These are phyloP conservation scores for Petromus typicus DNA, from an alignment of 2,113 vertebrate species.

Conservation along the genomic window DNA sequence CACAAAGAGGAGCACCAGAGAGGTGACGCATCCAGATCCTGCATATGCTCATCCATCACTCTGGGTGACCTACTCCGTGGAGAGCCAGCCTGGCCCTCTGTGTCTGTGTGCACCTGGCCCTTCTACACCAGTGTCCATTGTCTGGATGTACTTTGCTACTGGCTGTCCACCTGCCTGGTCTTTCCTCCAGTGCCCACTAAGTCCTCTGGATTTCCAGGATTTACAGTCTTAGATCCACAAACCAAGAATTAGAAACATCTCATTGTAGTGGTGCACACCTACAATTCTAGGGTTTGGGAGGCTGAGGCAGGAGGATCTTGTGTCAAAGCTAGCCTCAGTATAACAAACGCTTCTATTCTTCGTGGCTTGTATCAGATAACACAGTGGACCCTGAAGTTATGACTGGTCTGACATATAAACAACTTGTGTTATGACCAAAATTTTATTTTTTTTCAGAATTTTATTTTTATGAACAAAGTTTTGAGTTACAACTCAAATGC, in stretches of 20 bases:
- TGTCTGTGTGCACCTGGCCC: neutral
- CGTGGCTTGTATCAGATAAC: too few relatives aligned
- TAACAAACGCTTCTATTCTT: too few relatives aligned
- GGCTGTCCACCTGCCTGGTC: neutral
- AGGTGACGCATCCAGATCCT: slow-evolving; percentile 77
- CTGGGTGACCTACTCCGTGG: neutral
- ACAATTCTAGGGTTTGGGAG: too few relatives aligned
- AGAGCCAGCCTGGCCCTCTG: neutral
- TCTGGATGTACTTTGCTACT: neutral
- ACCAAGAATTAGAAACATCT: neutral
- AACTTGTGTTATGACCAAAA: too few relatives aligned
- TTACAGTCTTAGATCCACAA: neutral
- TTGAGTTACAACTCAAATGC: too few relatives aligned
- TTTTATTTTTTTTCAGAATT: too few relatives aligned
- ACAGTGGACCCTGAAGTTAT: too few relatives aligned
- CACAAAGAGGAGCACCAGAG: slow-evolving; percentile 89
- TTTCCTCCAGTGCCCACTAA: neutral
- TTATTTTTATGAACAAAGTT: too few relatives aligned
- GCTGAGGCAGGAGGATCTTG: too few relatives aligned
- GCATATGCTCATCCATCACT: neutral
- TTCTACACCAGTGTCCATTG: neutral
- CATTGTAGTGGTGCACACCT: too few relatives aligned
- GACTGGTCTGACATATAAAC: too few relatives aligned
- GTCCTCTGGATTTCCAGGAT: neutral
- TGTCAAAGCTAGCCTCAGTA: too few relatives aligned